phyloP scores from a whole-genome alignment of 2,113 vertebrate species.

The Poeciliopsis prolifica region DNA sequence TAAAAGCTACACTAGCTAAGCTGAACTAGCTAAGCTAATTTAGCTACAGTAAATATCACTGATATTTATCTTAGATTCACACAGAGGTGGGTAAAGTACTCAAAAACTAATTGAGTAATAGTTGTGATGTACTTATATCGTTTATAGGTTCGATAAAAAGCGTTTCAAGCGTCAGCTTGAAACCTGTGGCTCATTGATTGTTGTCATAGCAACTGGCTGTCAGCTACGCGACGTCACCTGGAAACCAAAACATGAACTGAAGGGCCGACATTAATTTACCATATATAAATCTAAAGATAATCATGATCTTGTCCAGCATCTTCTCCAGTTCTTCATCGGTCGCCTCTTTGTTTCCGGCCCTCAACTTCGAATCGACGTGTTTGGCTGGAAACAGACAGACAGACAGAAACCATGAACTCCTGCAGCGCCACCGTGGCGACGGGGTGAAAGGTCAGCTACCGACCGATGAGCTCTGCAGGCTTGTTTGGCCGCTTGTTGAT shows the following conservation, averaged over 20 bases:
- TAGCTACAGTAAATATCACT: no score
- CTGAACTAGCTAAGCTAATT: no score
- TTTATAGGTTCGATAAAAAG: no score
- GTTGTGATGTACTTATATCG: no score
- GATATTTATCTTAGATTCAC: no score
- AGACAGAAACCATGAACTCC: neutral
- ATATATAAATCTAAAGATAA: conserved; percentile 99
- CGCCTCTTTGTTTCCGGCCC: conserved; percentile 98
- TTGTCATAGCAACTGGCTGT: no score
- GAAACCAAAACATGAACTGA: neutral
- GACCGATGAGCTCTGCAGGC: conserved; percentile 97
- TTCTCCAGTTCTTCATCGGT: conserved; percentile 98
- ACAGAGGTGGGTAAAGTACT: no score
- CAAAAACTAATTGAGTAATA: no score
- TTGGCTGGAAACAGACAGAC: conserved; percentile 86
- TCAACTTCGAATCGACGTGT: conserved; percentile 97
- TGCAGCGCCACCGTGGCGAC: neutral
- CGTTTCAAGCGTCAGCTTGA: no score
- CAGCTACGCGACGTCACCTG: no score
- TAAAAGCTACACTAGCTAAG: no score
- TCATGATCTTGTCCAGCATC: conserved; percentile 99
- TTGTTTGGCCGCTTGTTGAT: conserved; percentile 99
- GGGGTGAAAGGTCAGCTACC: conserved; percentile 4
- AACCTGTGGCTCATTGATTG: no score
- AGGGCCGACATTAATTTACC: conserved; percentile 78